Conservation (phyloP, 2,797 vertebrate species). For the Xyrichtys novacula region DNA sequence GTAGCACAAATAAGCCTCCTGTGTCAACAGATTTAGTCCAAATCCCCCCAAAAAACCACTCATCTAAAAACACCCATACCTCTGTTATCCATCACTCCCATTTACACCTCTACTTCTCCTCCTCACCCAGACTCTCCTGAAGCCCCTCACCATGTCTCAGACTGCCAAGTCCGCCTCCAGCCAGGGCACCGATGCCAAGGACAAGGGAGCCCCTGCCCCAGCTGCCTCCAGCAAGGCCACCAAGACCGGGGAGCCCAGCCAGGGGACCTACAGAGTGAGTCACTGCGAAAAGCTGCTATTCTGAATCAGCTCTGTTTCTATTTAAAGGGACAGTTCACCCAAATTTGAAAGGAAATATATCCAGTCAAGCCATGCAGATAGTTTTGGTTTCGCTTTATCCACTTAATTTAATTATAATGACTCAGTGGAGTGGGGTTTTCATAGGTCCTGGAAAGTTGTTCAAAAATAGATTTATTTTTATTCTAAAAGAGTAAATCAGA, state of each 20-base stretch:
- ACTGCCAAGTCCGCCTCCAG: slow-evolving; percentile 86
- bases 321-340: background rate
- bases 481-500: too few relatives aligned
- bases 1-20: slow-evolving; percentile 59
- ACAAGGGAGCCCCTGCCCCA: slow-evolving; percentile 86
- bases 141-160: slow-evolving; percentile 91
- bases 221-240: slow-evolving; percentile 84
- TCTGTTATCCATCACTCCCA: slow-evolving; percentile 18
- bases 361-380: background rate
- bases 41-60: slow-evolving; percentile 32
- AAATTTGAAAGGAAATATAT: background rate
- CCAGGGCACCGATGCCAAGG: slow-evolving; percentile 90
- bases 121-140: slow-evolving; percentile 74
- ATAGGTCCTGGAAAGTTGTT: too few relatives aligned
- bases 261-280: slow-evolving; percentile 92
- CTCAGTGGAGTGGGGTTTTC: too few relatives aligned
- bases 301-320: background rate
- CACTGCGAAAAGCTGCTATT: background rate
- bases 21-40: slow-evolving; percentile 47
- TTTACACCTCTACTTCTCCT: slow-evolving; percentile 52
- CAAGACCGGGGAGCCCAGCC: slow-evolving; percentile 87
- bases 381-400: background rate
- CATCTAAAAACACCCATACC: slow-evolving; percentile 28
- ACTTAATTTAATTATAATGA: too few relatives aligned
- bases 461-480: too few relatives aligned